Base-by-base conservation (phyloP, 2,888 invertebrate genomes). In the Merodon equestris region DNA sequence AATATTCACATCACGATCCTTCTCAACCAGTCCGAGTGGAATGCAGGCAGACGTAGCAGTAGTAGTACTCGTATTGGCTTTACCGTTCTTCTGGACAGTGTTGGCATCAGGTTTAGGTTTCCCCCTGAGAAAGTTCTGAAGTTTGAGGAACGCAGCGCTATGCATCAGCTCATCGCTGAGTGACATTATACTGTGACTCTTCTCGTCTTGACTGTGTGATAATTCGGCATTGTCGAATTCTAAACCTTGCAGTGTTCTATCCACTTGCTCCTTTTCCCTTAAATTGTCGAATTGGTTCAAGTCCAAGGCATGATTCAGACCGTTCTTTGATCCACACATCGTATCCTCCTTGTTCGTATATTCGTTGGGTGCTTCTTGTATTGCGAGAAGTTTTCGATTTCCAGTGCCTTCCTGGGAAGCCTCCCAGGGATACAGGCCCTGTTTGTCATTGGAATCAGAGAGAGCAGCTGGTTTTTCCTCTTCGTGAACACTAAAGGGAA, bases 401-500 rank as follows among this genome's bases (percentile, higher is more conserved):
- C 27, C 27, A 27, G n/a, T n/a, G n/a, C n/a, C n/a, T 17, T 61
- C 51, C 15, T 58, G 58, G 15, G 36, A 17, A 0, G 51, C 54
- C 36, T 19, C 67, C 60, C 58, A 82, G 47, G 17, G 79, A 56
- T 9, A 63, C 36, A 53, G 19, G 36, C 17, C 58, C 0, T 57
- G 60, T 0, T 58, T 45, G 3, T 47, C 14, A 1, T 61, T 63
- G 1, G 61, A 38, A 0, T 44, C 45, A 0, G 36, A 13, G 0
- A 85, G 17, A 18, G 84, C 45, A 19, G 83, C 81, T 0, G 81
- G 81, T 9, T 81, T 57, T 4, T 74, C 81, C 1, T 84, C 84
- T 0, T 70, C 44, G 9, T 86, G 74, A 0, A 85, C 84, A 51
- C 89, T 89, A n/a, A n/a, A n/a, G 1, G 88, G 88, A 15, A 53